Conservation (phyloP, 2,113 vertebrate genomes). For the Acrocephalus arundinaceus region DNA sequence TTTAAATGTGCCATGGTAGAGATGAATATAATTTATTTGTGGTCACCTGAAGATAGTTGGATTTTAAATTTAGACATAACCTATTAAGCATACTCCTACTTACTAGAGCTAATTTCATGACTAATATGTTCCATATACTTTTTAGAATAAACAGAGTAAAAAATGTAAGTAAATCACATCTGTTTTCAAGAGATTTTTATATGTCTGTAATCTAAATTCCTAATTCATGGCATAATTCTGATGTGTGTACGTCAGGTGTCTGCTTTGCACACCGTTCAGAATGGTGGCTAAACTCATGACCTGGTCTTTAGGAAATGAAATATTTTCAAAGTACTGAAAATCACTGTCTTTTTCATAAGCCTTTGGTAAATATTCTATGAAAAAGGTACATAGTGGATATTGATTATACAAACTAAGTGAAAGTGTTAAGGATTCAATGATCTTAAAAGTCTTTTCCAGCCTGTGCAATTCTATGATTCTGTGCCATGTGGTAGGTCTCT, state of each 20-base stretch:
- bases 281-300: background rate
- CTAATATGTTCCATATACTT: background rate
- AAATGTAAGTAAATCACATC: background rate
- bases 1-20: background rate
- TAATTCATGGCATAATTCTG: background rate
- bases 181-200: background rate
- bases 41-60: background rate
- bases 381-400: background rate
- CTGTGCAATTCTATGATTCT: background rate
- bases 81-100: background rate
- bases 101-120: background rate
- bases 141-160: background rate
- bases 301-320: background rate
- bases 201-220: background rate
- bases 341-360: background rate
- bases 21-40: background rate
- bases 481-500: background rate
- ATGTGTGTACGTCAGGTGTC: background rate
- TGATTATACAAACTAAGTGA: background rate
- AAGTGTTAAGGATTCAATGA: background rate
- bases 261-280: background rate
- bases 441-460: background rate
- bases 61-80: background rate
- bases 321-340: background rate
- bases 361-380: background rate